A percentile compares a stretch with the other conserved stretches of the same genome.
Evolutionary conservation across 1,140 invertebrate genomes (phyloP).

Genomic region (Calliphora vicina): DNA sequence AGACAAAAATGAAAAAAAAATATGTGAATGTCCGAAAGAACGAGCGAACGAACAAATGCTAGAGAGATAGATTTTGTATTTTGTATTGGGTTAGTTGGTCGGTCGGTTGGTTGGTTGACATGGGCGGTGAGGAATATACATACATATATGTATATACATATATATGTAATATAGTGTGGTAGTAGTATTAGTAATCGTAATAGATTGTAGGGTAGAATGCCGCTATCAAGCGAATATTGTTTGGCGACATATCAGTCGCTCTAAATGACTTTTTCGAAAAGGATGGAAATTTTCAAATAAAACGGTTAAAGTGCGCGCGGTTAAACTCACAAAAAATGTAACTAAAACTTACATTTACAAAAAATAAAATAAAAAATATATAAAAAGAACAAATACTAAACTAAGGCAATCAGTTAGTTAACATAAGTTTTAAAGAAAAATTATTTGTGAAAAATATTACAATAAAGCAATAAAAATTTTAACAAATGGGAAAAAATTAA

Average conservation of each 20-base stretch:
- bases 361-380: neutral
- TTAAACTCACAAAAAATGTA: slow-evolving; percentile 18
- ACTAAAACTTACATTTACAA: neutral
- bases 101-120: no score
- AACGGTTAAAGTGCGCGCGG: slow-evolving; percentile 18
- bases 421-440: neutral
- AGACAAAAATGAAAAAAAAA: no score
- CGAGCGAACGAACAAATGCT: neutral
- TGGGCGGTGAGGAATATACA: no score
- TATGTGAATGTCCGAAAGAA: neutral
- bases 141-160: no score
- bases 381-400: neutral
- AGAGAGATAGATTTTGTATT: neutral
- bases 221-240: neutral
- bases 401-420: neutral
- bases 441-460: neutral
- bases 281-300: slow-evolving; percentile 24
- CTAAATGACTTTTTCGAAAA: slow-evolving; percentile 39
- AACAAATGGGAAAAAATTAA: neutral
- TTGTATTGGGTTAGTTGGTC: no score
- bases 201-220: neutral
- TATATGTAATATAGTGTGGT: no score
- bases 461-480: neutral
- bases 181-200: no score
- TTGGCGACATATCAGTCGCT: slow-evolving; percentile 30